Evolutionary conservation across 1,140 invertebrate genomes (phyloP), one percentile per base, ranked within the genome.

Genomic region (Linepithema humile): DNA sequence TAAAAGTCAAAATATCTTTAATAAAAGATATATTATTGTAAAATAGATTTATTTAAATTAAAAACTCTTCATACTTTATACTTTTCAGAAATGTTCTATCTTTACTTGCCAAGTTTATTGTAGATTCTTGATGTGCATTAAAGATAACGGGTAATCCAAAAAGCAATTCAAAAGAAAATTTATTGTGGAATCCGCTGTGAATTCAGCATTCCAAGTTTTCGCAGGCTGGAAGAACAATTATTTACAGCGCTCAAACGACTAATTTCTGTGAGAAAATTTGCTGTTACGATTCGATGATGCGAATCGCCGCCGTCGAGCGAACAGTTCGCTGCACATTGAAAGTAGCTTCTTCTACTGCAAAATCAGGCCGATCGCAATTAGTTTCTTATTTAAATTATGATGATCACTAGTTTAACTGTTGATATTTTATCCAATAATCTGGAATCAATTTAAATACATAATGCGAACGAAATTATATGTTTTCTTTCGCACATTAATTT

Each of bases 201-300:
- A 82, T 82, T 85, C 32, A 84, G 40, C 69, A 59, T 26, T 26
- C 17, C 12, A 17, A 17, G 15, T 74, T 38, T 55, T 26, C 35
- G 50, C 55, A 65, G 29, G 77, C 75, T 40, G 77, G 70, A 83
- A 74, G 50, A 82, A n/a, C 59, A 2, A 26, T 20, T 3, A 20
- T 59, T 45, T 64, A 7, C 50, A 59, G 4, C 48, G 23, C 48
- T 26, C 59, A 35, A 20, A 15, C 32, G 17, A 29, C 29, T 80
- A 60, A 84, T 26, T 38, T 17, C 29, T 80, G 78, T 83, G 74
- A 75, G 80, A 83, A 86, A 65, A 80, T 89, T 85, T 75, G 60
- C 84, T 48, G 53, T n/a, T 74, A 48, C 74, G 84, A 84, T 55
- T 73, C 73, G 75, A n/a, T 50, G 77, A 35, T 43, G 87, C 87